Base-by-base conservation (phyloP, 1,140 invertebrate species). In the Zaprionus camerounensis region DNA sequence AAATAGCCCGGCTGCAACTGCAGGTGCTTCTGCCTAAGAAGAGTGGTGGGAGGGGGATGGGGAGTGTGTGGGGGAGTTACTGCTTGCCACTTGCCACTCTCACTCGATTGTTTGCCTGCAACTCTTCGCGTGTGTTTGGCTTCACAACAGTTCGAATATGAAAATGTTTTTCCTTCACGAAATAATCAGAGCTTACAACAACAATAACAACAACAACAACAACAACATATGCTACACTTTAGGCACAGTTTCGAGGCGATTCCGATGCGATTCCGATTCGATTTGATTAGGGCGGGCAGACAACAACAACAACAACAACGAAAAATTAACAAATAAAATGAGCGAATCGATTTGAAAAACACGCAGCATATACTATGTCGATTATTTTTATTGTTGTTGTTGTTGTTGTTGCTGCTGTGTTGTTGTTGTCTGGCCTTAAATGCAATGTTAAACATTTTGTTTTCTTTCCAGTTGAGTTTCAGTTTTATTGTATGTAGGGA, bases 261-360 rank as follows among this genome's bases (percentile, higher is more conserved):
- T 44, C 13, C 57, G 38, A 17, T 68, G 41, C n/a, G 67, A 67
- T 57, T 67, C 41, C 41, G 7, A 20, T 69, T 44, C 9, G 67
- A 67, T 58, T 67, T 56, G 74, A 71, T 63, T 67, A 73, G 64
- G 34, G 51, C 12, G 31, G 31, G 6, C 26, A 61, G 17, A 57
- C 7, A 66, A 55, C 24, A 49, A 13, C 44, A 75, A 53, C 11
- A 76, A 64, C 41, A 71, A 62, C 24, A 59, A 55, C 46, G 22
- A 70, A 44, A 55, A 46, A 56, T 56, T 44, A 57, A 63, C 53
- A 72, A 74, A 74, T 44, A 62, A 61, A 61, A 69, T 58, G 56
- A 72, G 56, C 81, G 83, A 87, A 87, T 87, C 75, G 78, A 84
- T 88, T 82, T 38, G 76, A 71, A 66, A 49, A 56, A 24, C 49